A percentile compares a stretch with the other conserved stretches of the same genome.
These are phyloP conservation scores for Bergia sp. DNA, from an alignment of 92 coral and sea anemone genomes.

Conservation along the genomic window DNA sequence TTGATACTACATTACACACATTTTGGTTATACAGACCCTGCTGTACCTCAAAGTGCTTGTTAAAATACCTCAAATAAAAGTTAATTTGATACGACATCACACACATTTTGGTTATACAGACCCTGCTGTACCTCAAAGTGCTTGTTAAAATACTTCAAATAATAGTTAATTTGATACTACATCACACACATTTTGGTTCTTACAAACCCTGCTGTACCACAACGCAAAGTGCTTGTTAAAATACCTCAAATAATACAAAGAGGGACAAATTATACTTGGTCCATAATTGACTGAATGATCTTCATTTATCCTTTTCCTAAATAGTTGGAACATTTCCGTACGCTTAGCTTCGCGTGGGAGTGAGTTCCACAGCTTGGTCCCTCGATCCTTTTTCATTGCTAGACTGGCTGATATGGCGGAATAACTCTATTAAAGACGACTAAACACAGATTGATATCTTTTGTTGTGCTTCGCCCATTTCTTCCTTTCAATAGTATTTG, in stretches of 20 bases:
- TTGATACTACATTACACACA: no score
- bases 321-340: no score
- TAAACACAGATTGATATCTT: slow-evolving; percentile 47
- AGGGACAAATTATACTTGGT: no score
- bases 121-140: neutral
- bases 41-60: neutral
- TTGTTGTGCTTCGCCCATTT: slow-evolving; percentile 55
- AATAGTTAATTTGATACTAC: no score
- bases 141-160: no score
- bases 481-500: slow-evolving; percentile 34
- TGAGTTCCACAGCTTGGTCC: no score
- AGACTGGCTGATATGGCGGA: neutral
- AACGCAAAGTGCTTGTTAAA: neutral
- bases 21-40: no score
- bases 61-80: no score
- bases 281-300: no score
- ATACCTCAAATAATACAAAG: neutral
- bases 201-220: neutral
- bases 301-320: no score
- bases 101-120: neutral
- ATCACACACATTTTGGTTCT: neutral
- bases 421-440: neutral
- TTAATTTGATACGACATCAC: neutral
- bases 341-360: no score
- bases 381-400: neutral